Base-by-base conservation (phyloP, 2,797 vertebrate genomes). In the Melanotaenia parkinsoni region DNA sequence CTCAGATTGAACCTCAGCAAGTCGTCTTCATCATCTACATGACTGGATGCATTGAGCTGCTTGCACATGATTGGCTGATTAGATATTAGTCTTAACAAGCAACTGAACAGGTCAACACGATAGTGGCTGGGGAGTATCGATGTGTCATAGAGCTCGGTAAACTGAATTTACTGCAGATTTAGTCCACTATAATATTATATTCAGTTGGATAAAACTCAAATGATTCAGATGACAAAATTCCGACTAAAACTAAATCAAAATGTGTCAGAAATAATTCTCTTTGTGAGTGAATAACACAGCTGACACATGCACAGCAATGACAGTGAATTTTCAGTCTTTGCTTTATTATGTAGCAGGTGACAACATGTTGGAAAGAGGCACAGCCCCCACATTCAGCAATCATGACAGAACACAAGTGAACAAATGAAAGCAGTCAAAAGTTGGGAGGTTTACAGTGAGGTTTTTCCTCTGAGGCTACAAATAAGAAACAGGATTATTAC, bases 301-400 rank as follows among this genome's bases (percentile, higher is more conserved):
- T 56, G 40, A 70, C 16, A 37, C 43, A 38, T 16, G 67, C 14
- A 67, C 64, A 61, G 30, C 57, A 14, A 12, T 24, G 20, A 63
- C 24, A 14, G 2, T 50, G 58, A 45, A 58, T 22, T 22, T 12
- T 72, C 11, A 2, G 28, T 74, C 71, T 88, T 82, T 80, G 80
- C 67, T 73, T 86, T 62, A 67, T 76, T 62, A 32, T 70, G 70
- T 57, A 77, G 74, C 71, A 68, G 67, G 54, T 75, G 74, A 80
- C 24, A 58, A 47, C 18, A 22, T 26, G 74, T 47, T 50, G 70
- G 61, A 70, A 66, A 74, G 86, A 89, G 93, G 93, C 93, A 85
- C 93, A 92, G 93, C 92, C 92, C 71, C 92, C 77, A 37, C n/a
- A 76, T n/a, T 78, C 76, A 85, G 67, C 51, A 73, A 76, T 64